Percentiles rank a stretch among this genome's conserved stretches.
These are phyloP conservation scores for Megathymus violae DNA, from an alignment of 1,140 invertebrate species.

Conservation along the genomic window DNA sequence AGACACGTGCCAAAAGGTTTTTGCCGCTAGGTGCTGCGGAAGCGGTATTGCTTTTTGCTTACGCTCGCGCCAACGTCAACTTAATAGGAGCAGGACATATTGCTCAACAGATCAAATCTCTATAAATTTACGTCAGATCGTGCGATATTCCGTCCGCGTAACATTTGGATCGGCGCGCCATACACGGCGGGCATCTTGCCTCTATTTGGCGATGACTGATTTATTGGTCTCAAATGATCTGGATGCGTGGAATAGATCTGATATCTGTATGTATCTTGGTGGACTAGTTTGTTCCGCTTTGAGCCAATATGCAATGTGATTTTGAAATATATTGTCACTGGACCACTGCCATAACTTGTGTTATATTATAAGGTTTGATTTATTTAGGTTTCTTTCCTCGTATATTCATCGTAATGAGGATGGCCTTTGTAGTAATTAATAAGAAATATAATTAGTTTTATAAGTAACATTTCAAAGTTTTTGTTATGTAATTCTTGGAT, in stretches of 20 bases:
- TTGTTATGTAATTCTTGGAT: too few species aligned
- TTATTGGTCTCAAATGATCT: slow-evolving; percentile 70
- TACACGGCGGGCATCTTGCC: slow-evolving; percentile 52
- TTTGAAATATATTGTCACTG: too few species aligned
- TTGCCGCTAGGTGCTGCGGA: slow-evolving; percentile 26
- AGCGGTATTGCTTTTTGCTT: slow-evolving; percentile 39
- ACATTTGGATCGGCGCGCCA: slow-evolving; percentile 49
- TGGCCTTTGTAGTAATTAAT: too few species aligned
- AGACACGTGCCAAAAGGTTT: slow-evolving; percentile 38
- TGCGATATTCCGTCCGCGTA: slow-evolving; percentile 54
- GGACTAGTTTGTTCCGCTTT: slow-evolving; percentile 42
- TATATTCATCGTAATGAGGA: too few species aligned
- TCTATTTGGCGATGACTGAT: slow-evolving; percentile 66
- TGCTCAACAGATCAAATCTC: slow-evolving; percentile 53
- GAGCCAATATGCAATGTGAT: slow-evolving; percentile 9
- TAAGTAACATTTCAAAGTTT: too few species aligned
- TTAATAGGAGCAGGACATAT: slow-evolving; percentile 40
- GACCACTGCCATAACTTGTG: neutral
- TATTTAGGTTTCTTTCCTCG: too few species aligned
- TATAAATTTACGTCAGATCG: slow-evolving; percentile 55
- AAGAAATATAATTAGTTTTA: too few species aligned
- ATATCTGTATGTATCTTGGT: slow-evolving; percentile 51
- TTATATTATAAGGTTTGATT: too few species aligned
- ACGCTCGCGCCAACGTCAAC: slow-evolving; percentile 26
- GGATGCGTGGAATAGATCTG: slow-evolving; percentile 69